Percentiles rank a stretch among this genome's conserved stretches.
Evolutionary conservation across 2,888 invertebrate genomes (phyloP).

Genomic region (Andrena flavipes): DNA sequence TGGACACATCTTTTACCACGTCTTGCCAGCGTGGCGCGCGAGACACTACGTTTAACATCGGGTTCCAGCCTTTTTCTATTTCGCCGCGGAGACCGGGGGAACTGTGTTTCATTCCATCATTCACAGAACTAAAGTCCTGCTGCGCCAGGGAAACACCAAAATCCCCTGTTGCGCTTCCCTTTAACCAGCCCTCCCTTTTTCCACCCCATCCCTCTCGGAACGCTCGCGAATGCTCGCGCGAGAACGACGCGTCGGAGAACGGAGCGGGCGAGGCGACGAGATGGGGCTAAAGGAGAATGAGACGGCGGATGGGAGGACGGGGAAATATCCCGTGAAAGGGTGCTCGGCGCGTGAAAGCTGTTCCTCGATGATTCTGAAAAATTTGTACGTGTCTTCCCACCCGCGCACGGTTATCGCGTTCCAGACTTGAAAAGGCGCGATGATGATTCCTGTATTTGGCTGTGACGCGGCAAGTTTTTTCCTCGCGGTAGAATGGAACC

Average conservation of each 20-base stretch:
- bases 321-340: conserved; percentile 5
- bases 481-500: background rate
- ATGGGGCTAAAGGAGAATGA: conserved; percentile 33
- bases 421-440: background rate
- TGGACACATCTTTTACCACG: background rate
- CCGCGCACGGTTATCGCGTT: conserved; percentile 8
- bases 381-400: conserved; percentile 28
- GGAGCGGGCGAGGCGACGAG: conserved; percentile 9
- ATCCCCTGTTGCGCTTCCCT: background rate
- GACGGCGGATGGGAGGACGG: background rate
- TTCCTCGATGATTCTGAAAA: conserved; percentile 41
- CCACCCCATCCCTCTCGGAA: background rate
- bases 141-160: background rate
- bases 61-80: background rate
- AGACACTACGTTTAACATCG: conserved; percentile 14
- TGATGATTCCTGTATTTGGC: background rate
- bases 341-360: conserved; percentile 12
- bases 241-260: conserved; percentile 19
- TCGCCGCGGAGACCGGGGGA: background rate
- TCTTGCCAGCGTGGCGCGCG: background rate
- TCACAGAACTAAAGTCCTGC: background rate
- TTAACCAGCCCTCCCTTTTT: background rate
- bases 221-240: conserved; percentile 20
- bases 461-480: conserved; percentile 24
- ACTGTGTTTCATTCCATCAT: background rate